Conservation (phyloP, 2,888 invertebrate species). For the Philopedon plagiatum region DNA sequence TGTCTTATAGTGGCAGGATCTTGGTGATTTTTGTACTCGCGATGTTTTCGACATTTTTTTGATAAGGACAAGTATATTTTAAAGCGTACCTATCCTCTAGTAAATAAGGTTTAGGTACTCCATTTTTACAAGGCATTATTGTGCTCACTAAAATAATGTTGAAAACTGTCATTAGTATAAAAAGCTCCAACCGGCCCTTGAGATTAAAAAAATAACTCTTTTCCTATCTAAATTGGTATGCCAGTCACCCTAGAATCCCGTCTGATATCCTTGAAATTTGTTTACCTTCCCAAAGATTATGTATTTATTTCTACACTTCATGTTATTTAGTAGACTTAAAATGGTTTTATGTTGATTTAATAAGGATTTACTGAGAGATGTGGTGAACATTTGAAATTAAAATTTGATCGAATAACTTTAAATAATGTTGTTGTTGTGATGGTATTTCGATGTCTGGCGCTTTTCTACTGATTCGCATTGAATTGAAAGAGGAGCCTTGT, state of each 20-base stretch:
- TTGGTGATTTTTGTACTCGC: no score
- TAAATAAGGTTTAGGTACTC: no score
- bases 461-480: no score
- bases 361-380: background rate
- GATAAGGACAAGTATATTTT: no score
- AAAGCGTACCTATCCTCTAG: no score
- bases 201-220: background rate
- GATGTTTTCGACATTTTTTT: no score
- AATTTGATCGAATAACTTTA: slow-evolving; percentile 12
- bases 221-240: slow-evolving; percentile 43
- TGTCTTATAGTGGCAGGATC: no score
- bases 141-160: no score
- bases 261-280: slow-evolving; percentile 41
- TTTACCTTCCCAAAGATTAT: background rate
- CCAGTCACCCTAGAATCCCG: slow-evolving; percentile 46
- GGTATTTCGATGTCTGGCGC: no score
- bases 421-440: background rate
- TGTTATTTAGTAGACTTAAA: slow-evolving; percentile 2
- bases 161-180: no score
- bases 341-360: background rate
- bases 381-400: slow-evolving; percentile 27
- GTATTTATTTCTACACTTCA: background rate
- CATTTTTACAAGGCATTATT: no score
- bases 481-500: background rate
- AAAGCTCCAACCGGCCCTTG: background rate